Evolutionary conservation across 2,888 invertebrate genomes (phyloP), one percentile per base, ranked within the genome.

Genomic region (Pammene fasciana): DNA sequence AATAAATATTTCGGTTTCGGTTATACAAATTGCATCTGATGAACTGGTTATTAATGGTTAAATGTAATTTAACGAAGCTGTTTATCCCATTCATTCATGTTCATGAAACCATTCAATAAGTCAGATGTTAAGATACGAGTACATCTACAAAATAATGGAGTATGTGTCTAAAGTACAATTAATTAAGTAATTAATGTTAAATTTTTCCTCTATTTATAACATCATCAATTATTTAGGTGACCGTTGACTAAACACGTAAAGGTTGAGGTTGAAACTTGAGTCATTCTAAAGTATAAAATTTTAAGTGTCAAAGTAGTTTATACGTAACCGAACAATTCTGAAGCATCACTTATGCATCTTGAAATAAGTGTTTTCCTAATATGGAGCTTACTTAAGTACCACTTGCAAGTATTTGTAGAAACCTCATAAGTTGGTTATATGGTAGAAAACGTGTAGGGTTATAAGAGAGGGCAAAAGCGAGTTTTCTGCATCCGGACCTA

Each of bases 341-440:
- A n/a, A 54, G 34, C 6, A 34, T 54, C 54, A 54, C 54, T 54
- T 54, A 13, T 34, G 34, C 34, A 34, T 54, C 54, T 54, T 34
- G 54, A 54, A 54, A 52, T 11, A 52, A 54, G 54, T 54, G 54
- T 5, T 26, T 54, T 54, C 54, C 54, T 54, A 54, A 54, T 34
- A 54, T 54, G 54, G 54, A 54, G 34, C 52, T 26, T 26, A 52
- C 52, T 52, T 26, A 26, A 52, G 52, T 54, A n/a, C 54, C 54
- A 54, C n/a, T 54, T 54, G 54, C 34, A 54, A 54, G n/a, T 54
- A 54, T 54, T 54, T 54, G 54, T 54, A 54, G 54, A 54, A 54
- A 54, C 54, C n/a, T 52, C 26, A 26, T 4, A 9, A 14, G 7
- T 48, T 16, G 48, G 7, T 26, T 13, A 52, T 13, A 18, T 52